These are phyloP conservation scores for Eremophila alpestris DNA, from an alignment of 2,797 vertebrate species.

Conservation along the genomic window DNA sequence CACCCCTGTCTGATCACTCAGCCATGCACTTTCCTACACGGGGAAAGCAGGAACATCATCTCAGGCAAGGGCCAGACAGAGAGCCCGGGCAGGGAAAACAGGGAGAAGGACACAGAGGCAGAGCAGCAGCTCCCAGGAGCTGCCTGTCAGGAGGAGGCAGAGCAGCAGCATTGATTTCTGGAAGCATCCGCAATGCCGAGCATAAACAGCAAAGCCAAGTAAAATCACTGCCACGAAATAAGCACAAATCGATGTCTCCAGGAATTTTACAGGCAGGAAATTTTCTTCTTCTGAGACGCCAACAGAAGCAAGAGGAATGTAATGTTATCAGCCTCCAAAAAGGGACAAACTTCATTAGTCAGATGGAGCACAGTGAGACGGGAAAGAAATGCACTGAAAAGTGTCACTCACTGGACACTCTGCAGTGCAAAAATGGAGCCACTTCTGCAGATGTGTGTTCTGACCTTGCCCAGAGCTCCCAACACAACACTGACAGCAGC, in stretches of 20 bases:
- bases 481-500: accelerated
- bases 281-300: not conserved
- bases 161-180: not conserved
- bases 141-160: not conserved
- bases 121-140: not conserved
- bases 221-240: not conserved
- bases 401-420: not conserved
- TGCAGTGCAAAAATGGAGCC: not conserved
- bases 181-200: not conserved
- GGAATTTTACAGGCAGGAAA: not conserved
- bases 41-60: accelerated
- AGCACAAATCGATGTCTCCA: not conserved
- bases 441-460: accelerated
- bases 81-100: not conserved
- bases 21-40: not conserved
- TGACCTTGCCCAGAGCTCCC: not conserved
- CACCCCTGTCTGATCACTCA: not conserved
- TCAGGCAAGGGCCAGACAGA: not conserved
- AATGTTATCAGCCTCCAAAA: not conserved
- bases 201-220: not conserved
- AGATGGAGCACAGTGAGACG: accelerated
- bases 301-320: not conserved
- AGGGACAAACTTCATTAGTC: not conserved
- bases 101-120: not conserved
- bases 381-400: not conserved